Percentiles rank a stretch among this genome's conserved stretches.
phyloP scores from a whole-genome alignment of 2,113 vertebrate species.

The Cardinalis cardinalis region DNA sequence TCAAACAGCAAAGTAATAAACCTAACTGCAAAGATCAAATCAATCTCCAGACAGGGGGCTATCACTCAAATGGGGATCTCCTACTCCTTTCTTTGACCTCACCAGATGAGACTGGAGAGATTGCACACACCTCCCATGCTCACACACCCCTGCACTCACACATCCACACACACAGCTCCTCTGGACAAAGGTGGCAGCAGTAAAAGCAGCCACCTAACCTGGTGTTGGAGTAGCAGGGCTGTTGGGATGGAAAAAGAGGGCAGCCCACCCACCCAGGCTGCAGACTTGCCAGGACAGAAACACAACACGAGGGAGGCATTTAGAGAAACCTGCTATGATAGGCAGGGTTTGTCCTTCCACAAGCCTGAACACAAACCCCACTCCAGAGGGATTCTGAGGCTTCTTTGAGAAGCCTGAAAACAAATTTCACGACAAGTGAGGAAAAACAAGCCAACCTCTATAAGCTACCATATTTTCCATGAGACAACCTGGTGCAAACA shows the following conservation, averaged over 20 bases:
- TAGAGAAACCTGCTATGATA: not conserved
- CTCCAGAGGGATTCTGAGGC: not conserved
- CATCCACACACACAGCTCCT: not conserved
- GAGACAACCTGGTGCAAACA: not conserved
- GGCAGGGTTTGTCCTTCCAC: not conserved
- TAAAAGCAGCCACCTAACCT: not conserved
- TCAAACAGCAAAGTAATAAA: not conserved
- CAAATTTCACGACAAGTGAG: not conserved
- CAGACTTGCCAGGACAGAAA: not conserved
- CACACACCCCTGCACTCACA: not conserved
- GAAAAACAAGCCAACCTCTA: not conserved
- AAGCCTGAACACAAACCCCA: not conserved
- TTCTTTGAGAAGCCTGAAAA: not conserved
- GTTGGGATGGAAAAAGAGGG: not conserved
- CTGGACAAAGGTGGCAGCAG: not conserved
- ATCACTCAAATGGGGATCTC: not conserved
- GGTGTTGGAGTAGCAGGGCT: not conserved
- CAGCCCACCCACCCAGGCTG: not conserved
- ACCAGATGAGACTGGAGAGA: not conserved
- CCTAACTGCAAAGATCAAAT: not conserved
- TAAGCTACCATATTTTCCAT: not conserved
- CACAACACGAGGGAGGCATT: not conserved
- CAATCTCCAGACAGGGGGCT: not conserved
- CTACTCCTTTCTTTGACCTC: not conserved
- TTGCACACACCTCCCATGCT: not conserved